Evolutionary conservation across 2,797 vertebrate genomes (phyloP).

Genomic region (Pteronotus mesoamericanus): DNA sequence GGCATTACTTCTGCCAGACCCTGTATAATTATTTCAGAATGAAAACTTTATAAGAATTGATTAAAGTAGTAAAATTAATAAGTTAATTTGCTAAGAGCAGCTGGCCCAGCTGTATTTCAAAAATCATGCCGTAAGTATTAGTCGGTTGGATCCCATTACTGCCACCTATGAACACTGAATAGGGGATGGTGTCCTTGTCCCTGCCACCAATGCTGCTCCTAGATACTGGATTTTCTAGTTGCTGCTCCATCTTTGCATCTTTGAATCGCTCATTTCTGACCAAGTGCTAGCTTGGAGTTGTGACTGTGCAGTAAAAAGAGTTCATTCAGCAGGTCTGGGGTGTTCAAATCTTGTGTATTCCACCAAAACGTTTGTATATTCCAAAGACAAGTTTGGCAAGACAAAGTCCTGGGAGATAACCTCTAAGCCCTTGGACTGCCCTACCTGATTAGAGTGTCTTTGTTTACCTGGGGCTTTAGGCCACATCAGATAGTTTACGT

Average conservation of each 20-base stretch:
- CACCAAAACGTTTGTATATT: background rate
- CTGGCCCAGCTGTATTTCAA: background rate
- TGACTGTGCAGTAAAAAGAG: background rate
- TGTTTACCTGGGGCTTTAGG: background rate
- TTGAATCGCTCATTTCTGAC: background rate
- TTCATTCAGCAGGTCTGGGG: background rate
- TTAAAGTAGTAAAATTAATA: background rate
- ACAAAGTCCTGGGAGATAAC: background rate
- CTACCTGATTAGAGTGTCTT: background rate
- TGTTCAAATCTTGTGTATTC: background rate
- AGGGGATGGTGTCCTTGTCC: background rate
- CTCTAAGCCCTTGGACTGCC: background rate
- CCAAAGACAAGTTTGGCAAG: background rate
- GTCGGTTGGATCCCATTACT: background rate
- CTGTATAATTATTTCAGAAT: slow-evolving; percentile 1
- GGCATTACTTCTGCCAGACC: too few species aligned
- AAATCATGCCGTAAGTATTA: background rate
- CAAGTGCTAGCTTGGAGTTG: background rate
- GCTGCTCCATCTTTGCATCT: background rate
- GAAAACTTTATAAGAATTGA: background rate
- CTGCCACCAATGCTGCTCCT: background rate
- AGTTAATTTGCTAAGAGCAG: slow-evolving; percentile 12
- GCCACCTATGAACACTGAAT: background rate
- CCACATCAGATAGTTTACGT: background rate
- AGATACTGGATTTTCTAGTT: slow-evolving; percentile 21